Conservation (phyloP, 2,113 vertebrate species). For the Poeciliopsis occidentalis region DNA sequence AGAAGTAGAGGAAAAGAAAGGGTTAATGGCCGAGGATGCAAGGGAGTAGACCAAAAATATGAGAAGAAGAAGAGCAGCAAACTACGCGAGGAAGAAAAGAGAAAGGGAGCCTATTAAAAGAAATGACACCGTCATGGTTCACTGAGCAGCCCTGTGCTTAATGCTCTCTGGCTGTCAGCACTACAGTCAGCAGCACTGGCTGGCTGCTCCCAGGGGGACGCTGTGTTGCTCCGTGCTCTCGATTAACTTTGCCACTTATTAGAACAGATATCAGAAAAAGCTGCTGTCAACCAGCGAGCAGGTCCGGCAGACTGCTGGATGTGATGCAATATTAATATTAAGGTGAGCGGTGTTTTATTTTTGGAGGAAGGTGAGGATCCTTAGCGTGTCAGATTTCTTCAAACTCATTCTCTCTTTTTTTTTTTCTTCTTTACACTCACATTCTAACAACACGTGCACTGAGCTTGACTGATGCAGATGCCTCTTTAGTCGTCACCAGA, state of each 20-base stretch:
- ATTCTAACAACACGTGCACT: constrained; percentile 16
- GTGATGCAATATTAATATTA: constrained; percentile 45
- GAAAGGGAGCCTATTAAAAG: constrained; percentile 77
- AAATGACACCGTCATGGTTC: constrained; percentile 77
- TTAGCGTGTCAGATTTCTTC: constrained; percentile 8
- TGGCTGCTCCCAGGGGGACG: constrained; percentile 65
- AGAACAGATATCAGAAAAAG: constrained; percentile 68
- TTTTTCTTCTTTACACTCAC: constrained; percentile 3
- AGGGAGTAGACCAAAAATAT: constrained; percentile 26
- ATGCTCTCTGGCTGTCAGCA: constrained; percentile 75
- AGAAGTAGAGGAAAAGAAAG: constrained; percentile 22
- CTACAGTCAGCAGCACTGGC: constrained; percentile 67
- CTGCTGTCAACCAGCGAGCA: constrained; percentile 58
- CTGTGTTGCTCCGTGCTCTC: constrained; percentile 74
- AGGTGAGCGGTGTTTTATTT: not conserved
- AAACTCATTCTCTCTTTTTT: constrained; percentile 4
- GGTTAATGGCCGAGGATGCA: constrained; percentile 16
- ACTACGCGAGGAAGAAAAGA: constrained; percentile 36
- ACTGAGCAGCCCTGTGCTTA: constrained; percentile 72
- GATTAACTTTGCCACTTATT: constrained; percentile 75
- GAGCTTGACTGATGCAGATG: constrained; percentile 32
- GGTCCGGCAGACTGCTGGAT: constrained; percentile 40
- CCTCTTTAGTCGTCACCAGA: constrained; percentile 39
- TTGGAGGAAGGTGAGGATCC: constrained; percentile 14
- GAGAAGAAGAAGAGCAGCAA: constrained; percentile 19